A percentile compares a stretch with the other conserved stretches of the same genome.
Evolutionary conservation across 2,113 vertebrate species (phyloP).

Genomic region (Chroicocephalus ridibundus): DNA sequence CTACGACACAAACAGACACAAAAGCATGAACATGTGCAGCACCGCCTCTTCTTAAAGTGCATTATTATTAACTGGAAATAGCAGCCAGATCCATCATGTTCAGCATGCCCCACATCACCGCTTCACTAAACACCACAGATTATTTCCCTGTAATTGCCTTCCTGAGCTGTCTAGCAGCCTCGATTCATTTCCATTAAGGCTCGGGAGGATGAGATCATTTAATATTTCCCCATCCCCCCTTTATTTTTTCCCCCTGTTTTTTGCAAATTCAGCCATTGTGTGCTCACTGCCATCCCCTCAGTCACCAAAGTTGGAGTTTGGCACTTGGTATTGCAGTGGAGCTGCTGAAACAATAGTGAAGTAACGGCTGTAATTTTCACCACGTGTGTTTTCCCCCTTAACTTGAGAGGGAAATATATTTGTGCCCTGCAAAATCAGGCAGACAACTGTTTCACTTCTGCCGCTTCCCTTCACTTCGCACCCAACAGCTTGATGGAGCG

Average conservation of each 20-base stretch:
- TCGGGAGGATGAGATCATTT: constrained; percentile 43
- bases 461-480: neutral
- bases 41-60: constrained; percentile 10
- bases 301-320: neutral
- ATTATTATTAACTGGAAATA: constrained; percentile 62
- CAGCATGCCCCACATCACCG: constrained; percentile 58
- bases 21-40: constrained; percentile 26
- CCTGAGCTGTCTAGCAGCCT: constrained; percentile 59
- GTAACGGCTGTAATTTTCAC: neutral
- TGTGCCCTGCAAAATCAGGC: neutral
- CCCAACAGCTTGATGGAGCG: neutral
- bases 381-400: neutral
- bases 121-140: constrained; percentile 64
- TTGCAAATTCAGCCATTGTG: neutral
- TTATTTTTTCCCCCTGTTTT: neutral
- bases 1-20: neutral
- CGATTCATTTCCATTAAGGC: constrained; percentile 63
- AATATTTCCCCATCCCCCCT: neutral
- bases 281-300: neutral
- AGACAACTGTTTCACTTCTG: neutral
- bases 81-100: constrained; percentile 66
- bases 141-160: constrained; percentile 70
- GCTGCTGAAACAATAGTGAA: neutral
- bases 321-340: neutral
- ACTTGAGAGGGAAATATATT: neutral